Percentiles rank a stretch among this genome's conserved stretches.
Conservation (phyloP, 2,888 invertebrate genomes). For the Gastracanthus pulcherrimus region DNA sequence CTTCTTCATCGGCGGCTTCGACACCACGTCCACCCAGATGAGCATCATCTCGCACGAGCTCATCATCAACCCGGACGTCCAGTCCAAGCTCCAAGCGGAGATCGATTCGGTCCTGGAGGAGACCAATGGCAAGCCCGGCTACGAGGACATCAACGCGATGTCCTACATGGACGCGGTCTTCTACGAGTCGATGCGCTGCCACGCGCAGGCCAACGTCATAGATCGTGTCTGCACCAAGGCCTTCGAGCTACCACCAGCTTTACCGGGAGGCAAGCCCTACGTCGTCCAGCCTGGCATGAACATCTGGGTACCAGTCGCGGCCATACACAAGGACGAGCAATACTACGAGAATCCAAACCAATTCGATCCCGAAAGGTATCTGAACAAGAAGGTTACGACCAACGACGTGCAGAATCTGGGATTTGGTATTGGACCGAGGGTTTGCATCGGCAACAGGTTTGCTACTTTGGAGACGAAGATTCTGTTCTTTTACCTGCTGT, state of each 20-base stretch:
- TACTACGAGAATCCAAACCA: slow-evolving; percentile 77
- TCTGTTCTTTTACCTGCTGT: slow-evolving; percentile 62
- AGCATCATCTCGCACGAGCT: slow-evolving; percentile 67
- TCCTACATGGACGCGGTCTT: slow-evolving; percentile 71
- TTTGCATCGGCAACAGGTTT: slow-evolving; percentile 74
- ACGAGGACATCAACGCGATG: slow-evolving; percentile 67
- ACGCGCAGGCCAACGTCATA: slow-evolving; percentile 76
- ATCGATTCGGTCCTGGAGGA: slow-evolving; percentile 66
- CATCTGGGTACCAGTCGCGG: slow-evolving; percentile 73
- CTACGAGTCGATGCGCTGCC: slow-evolving; percentile 65
- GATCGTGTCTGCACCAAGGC: slow-evolving; percentile 79
- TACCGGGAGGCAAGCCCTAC: slow-evolving; percentile 62
- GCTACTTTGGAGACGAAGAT: slow-evolving; percentile 71
- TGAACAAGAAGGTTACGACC: slow-evolving; percentile 65
- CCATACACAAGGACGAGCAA: slow-evolving; percentile 76
- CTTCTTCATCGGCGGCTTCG: slow-evolving; percentile 73
- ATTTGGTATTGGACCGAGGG: slow-evolving; percentile 72
- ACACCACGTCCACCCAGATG: slow-evolving; percentile 66
- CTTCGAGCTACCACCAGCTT: slow-evolving; percentile 76
- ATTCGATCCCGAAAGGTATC: slow-evolving; percentile 78
- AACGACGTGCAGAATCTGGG: slow-evolving; percentile 70
- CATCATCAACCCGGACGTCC: slow-evolving; percentile 65
- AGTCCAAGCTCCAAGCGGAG: slow-evolving; percentile 66
- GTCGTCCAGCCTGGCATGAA: slow-evolving; percentile 67
- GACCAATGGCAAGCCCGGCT: slow-evolving; percentile 60